Percentiles rank a stretch among this genome's conserved stretches.
These are phyloP conservation scores for Valencia hispanica DNA, from an alignment of 2,797 vertebrate species.

Conservation along the genomic window DNA sequence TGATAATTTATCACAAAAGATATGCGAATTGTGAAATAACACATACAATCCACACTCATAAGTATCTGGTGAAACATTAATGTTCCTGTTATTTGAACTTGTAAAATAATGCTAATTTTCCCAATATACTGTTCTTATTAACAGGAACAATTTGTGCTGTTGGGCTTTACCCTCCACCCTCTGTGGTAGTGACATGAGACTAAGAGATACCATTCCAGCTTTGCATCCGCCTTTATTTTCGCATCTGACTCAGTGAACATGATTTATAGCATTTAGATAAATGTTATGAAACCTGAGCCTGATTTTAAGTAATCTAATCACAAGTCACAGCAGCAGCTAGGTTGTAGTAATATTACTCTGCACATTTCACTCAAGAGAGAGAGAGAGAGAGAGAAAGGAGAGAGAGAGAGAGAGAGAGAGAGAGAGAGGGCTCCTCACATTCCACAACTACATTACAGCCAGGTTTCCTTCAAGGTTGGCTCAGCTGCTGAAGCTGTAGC, in stretches of 20 bases:
- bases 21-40: neutral
- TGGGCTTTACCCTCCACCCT: neutral
- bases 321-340: neutral
- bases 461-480: neutral
- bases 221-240: neutral
- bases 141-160: neutral
- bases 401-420: neutral
- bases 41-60: neutral
- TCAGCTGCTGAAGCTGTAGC: too few relatives aligned
- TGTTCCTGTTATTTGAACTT: neutral
- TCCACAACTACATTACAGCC: neutral
- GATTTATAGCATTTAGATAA: neutral
- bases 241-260: neutral
- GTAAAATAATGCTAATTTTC: neutral
- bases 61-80: neutral
- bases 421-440: neutral
- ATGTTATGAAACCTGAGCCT: neutral
- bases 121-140: neutral
- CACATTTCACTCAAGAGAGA: neutral
- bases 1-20: neutral
- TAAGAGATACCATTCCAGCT: neutral
- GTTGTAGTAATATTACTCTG: neutral
- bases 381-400: neutral
- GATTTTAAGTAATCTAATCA: constrained; percentile 5
- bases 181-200: neutral